Base-by-base conservation (phyloP, 1,140 invertebrate species). In the Lepidurus packardi region DNA sequence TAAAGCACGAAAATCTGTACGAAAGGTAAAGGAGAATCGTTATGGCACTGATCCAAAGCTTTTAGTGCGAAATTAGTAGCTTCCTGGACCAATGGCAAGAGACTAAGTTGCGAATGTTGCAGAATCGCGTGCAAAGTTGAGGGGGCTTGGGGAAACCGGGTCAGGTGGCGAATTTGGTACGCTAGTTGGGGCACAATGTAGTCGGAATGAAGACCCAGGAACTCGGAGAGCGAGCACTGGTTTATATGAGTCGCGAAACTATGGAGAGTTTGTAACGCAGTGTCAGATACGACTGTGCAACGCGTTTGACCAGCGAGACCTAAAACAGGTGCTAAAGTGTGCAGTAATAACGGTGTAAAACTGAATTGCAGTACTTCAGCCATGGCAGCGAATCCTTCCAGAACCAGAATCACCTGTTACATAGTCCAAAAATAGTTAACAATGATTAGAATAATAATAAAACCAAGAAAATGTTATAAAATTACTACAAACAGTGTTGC, bases 1-100 rank as follows among this genome's bases (percentile, higher is more conserved):
- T 65, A 65, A 65, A 65, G 53, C 16, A 65, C 53, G 21, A 65
- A 65, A 7, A 65, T 65, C 53, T 65, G 53, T 7, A 65, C 53
- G 21, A 65, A 65, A 16, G 53, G 53, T 16, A 65, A 65, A 4
- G 53, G 53, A 65, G 53, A 65, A 7, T 65, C 53, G 13, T 65
- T 65, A 21, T 65, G 53, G 53, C 53, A 65, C 53, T 65, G 53
- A 16, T 65, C 53, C 53, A 65, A 65, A 9, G 53, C 53, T 65
- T 65, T 65, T 7, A 65, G 53, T 7, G 53, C 53, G 13, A 65
- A 9, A 65, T 65, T 13, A 7, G 53, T 65, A 13, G 53, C 53
- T 65, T 65, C 53, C 21, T 65, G 53, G 9, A 65, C 53, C 53
- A 65, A 65, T 7, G 53, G 53, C 53, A 65, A 65, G 16, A 65